These are phyloP conservation scores for Cryptotermes secundus DNA, from an alignment of 1,140 invertebrate species.

Conservation along the genomic window DNA sequence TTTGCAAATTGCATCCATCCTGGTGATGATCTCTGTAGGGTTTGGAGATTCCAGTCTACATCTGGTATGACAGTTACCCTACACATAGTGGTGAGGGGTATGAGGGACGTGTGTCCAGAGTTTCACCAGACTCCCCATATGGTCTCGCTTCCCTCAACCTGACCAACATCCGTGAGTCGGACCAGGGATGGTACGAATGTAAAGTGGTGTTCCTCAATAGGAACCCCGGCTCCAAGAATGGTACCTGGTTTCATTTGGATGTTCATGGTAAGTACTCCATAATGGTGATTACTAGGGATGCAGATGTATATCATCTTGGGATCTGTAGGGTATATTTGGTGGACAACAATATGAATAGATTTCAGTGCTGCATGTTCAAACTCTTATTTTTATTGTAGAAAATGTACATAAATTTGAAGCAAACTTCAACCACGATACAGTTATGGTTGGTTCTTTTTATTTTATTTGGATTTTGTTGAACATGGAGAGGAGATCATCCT, in stretches of 20 bases:
- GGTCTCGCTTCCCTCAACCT: constrained; percentile 91
- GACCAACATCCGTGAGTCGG: constrained; percentile 85
- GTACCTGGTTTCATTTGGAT: constrained; percentile 95
- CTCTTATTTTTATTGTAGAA: neutral
- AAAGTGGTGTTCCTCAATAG: constrained; percentile 94
- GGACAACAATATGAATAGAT: neutral
- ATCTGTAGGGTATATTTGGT: neutral
- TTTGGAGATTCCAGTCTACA: constrained; percentile 92
- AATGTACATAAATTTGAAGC: neutral
- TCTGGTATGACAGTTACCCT: constrained; percentile 96
- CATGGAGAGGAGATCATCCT: no score
- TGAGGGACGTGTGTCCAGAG: constrained; percentile 84
- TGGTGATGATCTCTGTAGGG: constrained; percentile 57
- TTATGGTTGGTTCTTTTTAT: no score
- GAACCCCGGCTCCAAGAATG: constrained; percentile 79
- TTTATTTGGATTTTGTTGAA: no score
- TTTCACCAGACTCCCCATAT: constrained; percentile 80
- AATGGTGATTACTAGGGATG: constrained; percentile 19
- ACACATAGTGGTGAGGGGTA: constrained; percentile 91
- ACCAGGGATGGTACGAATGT: constrained; percentile 97
- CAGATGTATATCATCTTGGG: neutral
- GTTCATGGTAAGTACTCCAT: constrained; percentile 71
- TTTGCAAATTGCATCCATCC: constrained; percentile 8
- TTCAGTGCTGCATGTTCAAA: neutral
- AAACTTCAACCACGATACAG: neutral